phyloP scores from a whole-genome alignment of 2,888 invertebrate species.

The Erebia epiphron region DNA sequence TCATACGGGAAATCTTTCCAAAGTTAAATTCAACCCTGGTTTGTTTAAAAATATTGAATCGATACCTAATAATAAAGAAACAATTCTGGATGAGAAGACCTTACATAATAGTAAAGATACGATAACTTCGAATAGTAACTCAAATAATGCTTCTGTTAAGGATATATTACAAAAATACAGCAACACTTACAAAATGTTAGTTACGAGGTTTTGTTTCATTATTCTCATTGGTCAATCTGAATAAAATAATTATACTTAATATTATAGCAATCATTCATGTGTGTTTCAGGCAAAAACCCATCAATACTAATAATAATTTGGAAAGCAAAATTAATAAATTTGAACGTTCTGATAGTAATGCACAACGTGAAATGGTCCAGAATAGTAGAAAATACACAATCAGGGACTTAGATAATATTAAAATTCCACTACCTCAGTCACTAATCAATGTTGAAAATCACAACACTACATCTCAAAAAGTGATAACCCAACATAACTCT shows the following conservation, averaged over 20 bases:
- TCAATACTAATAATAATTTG: conserved; percentile 18
- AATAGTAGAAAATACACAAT: conserved; percentile 61
- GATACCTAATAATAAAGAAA: neutral
- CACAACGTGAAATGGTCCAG: conserved; percentile 10
- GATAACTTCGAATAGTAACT: conserved; percentile 23
- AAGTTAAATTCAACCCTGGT: conserved; percentile 31
- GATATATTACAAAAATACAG: conserved; percentile 63
- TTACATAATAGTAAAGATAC: too few relatives aligned
- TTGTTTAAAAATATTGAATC: conserved; percentile 1
- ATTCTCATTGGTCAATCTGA: neutral
- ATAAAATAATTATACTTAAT: neutral
- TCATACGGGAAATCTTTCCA: conserved; percentile 8
- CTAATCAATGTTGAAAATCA: conserved; percentile 37
- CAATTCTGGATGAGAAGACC: neutral
- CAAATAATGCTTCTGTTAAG: conserved; percentile 42
- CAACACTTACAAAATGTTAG: conserved; percentile 53
- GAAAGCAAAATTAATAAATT: conserved; percentile 15
- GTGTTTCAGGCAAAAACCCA: conserved; percentile 11
- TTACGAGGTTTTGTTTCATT: conserved; percentile 2
- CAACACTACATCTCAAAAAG: conserved; percentile 8
- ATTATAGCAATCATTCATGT: neutral
- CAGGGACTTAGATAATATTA: conserved; percentile 56
- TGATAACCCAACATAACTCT: conserved; percentile 2
- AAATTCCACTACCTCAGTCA: conserved; percentile 48
- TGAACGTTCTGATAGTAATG: neutral